A percentile compares a stretch with the other conserved stretches of the same genome.
Evolutionary conservation across 2,888 invertebrate genomes (phyloP).

Genomic region (Deroplatys truncata): DNA sequence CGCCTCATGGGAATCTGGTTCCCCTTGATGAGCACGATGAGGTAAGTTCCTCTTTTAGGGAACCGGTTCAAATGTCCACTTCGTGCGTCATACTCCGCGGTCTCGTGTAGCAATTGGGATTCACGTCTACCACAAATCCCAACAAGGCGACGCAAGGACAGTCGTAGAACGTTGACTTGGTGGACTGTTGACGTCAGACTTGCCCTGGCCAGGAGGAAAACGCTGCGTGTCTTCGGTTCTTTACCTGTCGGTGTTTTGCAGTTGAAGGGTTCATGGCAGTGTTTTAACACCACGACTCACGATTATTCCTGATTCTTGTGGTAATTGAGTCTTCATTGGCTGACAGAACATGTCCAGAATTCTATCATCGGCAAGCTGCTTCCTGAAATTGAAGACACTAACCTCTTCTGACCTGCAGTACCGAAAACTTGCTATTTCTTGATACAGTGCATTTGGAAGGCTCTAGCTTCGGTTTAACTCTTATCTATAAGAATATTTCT

Average conservation of each 20-base stretch:
- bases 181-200: background rate
- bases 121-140: background rate
- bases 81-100: background rate
- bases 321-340: background rate
- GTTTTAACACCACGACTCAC: background rate
- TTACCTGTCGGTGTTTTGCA: background rate
- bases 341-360: background rate
- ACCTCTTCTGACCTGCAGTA: too few relatives aligned
- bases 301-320: background rate
- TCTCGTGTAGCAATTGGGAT: background rate
- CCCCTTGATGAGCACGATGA: background rate
- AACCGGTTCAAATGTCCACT: background rate
- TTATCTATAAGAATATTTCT: too few relatives aligned
- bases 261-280: too few relatives aligned
- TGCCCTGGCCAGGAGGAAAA: too few relatives aligned
- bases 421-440: too few relatives aligned
- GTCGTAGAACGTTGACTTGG: background rate
- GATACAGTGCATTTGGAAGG: too few relatives aligned
- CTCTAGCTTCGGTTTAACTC: too few relatives aligned
- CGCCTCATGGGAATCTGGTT: background rate
- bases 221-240: background rate
- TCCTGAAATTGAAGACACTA: too few relatives aligned
- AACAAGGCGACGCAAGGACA: background rate
- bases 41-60: background rate
- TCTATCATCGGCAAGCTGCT: background rate